Base-by-base conservation (phyloP, 2,113 vertebrate species). In the Proterorhinus semilunaris region DNA sequence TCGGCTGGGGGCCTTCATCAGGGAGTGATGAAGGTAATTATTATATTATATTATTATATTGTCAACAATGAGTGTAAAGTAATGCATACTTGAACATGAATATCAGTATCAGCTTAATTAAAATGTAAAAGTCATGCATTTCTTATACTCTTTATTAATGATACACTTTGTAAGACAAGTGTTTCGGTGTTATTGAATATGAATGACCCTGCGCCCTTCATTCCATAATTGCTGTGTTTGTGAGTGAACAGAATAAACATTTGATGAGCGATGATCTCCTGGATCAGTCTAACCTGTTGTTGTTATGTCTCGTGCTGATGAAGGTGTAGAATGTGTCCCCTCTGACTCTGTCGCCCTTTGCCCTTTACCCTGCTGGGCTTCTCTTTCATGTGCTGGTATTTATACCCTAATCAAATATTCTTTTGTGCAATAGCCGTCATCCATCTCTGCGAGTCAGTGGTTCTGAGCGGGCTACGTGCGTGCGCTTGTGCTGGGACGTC, bases 391-490 rank as follows among this genome's bases (percentile, higher is more conserved):
- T 84, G 1, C 68, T 13, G 70, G 81, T 86, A 86, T 92, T 88
- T 93, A 91, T 79, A 92, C 92, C 82, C 88, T 88, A 90, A 93
- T 92, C 82, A 91, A 89, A 92, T 90, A 88, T 93, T 90, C 90
- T 87, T 93, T 93, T 92, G 90, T 92, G 81, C 68, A n/a, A 16
- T 21, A 51, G 50, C 69, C 74, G 80, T 73, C 84, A 87, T 91
- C 83, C 81, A 79, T 91, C 85, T 88, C 78, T 16, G 50, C 0
- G n/a, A 77, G 75, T 47, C 62, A 63, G 50, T 66, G 69, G 78
- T 80, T 71, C 76, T 87, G 10, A 1, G 63, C 68, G 70, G 43
- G 42, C 58, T 62, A 58, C 54, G 62, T 65, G 66, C 69, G 65
- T 66, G 72, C 62, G 62, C 57, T 71, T 45, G 55, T 68, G 79